Evolutionary conservation across 2,113 vertebrate genomes (phyloP).

Genomic region (Turnix velox): DNA sequence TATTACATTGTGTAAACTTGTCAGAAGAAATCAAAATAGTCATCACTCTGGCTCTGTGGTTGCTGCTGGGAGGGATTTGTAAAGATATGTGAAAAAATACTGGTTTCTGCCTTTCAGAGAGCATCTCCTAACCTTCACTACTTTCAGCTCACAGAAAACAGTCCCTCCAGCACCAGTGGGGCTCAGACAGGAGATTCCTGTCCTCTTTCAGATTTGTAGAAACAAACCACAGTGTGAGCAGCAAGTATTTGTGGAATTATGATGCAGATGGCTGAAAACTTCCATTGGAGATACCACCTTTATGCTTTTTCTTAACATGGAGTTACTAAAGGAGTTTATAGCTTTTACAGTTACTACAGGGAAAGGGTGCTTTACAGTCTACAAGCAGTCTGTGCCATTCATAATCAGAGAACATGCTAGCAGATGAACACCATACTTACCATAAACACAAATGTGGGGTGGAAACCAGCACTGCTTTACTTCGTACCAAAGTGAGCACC

Average conservation of each 20-base stretch:
- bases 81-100: not conserved
- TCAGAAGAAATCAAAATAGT: slow-evolving; percentile 9
- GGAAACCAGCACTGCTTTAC: not conserved
- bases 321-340: not conserved
- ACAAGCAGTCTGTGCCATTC: not conserved
- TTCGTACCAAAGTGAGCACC: not conserved
- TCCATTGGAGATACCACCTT: not conserved
- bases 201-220: not conserved
- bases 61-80: not conserved
- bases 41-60: not conserved
- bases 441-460: not conserved
- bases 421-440: not conserved
- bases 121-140: not conserved
- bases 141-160: not conserved
- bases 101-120: not conserved
- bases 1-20: not conserved
- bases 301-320: not conserved
- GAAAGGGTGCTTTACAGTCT: not conserved
- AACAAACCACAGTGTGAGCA: not conserved
- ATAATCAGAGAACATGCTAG: not conserved
- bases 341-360: not conserved
- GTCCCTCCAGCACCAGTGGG: not conserved
- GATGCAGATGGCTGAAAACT: not conserved
- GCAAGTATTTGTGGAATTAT: not conserved
- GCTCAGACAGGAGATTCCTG: not conserved